These are phyloP conservation scores for Eulithis prunata DNA, from an alignment of 2,888 invertebrate genomes.

Conservation along the genomic window DNA sequence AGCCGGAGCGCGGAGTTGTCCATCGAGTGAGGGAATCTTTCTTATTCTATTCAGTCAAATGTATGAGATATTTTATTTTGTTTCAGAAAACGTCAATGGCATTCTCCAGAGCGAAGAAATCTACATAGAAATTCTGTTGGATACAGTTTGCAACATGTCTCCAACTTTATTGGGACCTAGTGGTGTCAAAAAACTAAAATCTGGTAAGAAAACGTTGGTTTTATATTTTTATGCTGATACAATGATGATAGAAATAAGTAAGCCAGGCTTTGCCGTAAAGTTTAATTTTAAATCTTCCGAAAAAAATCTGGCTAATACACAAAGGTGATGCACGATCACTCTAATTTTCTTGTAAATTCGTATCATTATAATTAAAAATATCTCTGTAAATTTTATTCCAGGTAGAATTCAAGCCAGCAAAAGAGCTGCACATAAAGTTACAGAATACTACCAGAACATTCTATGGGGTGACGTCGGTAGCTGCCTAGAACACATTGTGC, in stretches of 20 bases:
- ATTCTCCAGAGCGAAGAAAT: slow-evolving; percentile 88
- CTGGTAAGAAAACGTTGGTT: slow-evolving; percentile 54
- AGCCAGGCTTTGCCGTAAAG: too few relatives aligned
- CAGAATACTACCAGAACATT: slow-evolving; percentile 89
- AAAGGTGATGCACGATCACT: too few relatives aligned
- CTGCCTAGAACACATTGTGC: slow-evolving; percentile 90
- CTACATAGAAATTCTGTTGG: slow-evolving; percentile 86
- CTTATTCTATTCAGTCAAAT: too few relatives aligned
- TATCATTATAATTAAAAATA: too few relatives aligned
- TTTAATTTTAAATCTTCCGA: too few relatives aligned
- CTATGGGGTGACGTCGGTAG: slow-evolving; percentile 93
- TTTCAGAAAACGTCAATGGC: slow-evolving; percentile 85
- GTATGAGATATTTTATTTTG: neutral
- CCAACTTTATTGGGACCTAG: slow-evolving; percentile 85
- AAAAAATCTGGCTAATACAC: too few relatives aligned
- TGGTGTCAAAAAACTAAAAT: slow-evolving; percentile 84
- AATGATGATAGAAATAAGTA: neutral
- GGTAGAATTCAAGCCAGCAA: slow-evolving; percentile 85
- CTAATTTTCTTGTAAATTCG: neutral
- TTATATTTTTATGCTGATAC: neutral
- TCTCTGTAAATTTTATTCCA: slow-evolving; percentile 50
- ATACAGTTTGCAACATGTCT: slow-evolving; percentile 83
- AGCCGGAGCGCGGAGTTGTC: too few relatives aligned
- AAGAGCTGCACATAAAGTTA: slow-evolving; percentile 85
- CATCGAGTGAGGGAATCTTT: too few relatives aligned